phyloP scores from a whole-genome alignment of 2,888 invertebrate genomes.

The Microplitis deprimator region DNA sequence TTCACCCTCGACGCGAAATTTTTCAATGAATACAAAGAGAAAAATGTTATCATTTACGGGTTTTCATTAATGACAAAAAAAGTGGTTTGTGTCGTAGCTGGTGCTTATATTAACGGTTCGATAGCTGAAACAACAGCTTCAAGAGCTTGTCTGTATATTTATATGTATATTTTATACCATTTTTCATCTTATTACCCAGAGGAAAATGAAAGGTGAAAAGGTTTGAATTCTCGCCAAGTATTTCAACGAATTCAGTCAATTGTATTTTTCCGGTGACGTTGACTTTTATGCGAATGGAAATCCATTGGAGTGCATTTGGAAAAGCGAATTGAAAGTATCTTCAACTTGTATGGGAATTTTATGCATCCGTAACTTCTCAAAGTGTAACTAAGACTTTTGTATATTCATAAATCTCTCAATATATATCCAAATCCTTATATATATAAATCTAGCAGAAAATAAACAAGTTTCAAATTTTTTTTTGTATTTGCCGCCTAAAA shows the following conservation, averaged over 20 bases:
- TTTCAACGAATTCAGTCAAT: background rate
- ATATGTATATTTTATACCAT: background rate
- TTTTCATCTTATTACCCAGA: background rate
- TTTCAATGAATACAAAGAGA: no score
- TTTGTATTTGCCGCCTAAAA: no score
- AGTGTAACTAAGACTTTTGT: background rate
- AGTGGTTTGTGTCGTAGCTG: no score
- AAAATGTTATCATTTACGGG: no score
- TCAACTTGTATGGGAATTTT: background rate
- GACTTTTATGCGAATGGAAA: background rate
- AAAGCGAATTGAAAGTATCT: background rate
- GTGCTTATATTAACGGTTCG: no score
- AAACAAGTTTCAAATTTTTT: background rate
- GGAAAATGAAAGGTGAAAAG: background rate
- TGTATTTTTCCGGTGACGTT: background rate
- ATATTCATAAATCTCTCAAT: background rate
- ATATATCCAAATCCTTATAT: background rate
- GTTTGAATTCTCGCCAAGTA: background rate
- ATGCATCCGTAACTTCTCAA: background rate
- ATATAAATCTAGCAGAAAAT: background rate
- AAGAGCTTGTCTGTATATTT: no score
- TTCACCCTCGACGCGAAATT: no score
- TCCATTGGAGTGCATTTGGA: background rate
- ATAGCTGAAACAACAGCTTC: no score
- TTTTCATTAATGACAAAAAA: no score